A percentile compares a stretch with the other conserved stretches of the same genome.
Conservation (phyloP, 2,888 invertebrate genomes). For the Apamea epomidion region DNA sequence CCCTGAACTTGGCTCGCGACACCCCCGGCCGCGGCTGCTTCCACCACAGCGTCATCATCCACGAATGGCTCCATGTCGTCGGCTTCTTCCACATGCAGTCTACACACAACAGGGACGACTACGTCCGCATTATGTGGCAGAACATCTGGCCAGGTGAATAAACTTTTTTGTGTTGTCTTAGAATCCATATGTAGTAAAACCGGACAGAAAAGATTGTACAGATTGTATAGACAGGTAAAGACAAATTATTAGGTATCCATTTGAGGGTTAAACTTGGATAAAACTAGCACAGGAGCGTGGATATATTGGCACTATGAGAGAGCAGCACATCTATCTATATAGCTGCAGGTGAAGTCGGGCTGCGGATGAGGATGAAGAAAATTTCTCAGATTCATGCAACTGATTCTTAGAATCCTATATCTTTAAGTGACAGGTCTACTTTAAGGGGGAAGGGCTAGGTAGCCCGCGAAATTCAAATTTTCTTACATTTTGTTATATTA, state of each 20-base stretch:
- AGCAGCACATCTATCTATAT: not conserved
- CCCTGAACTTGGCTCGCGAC: conserved; percentile 83
- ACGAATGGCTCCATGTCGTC: conserved; percentile 90
- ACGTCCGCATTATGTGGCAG: conserved; percentile 92
- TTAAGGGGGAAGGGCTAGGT: not conserved
- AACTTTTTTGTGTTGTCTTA: not conserved
- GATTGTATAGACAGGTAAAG: not conserved
- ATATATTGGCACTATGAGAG: not conserved
- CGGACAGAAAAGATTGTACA: not conserved
- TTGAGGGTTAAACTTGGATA: not conserved
- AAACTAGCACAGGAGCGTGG: not conserved
- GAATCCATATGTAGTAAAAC: not conserved
- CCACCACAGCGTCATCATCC: conserved; percentile 90
- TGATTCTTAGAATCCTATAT: not conserved
- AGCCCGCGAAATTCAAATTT: not conserved
- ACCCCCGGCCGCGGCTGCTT: conserved; percentile 87
- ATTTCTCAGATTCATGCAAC: not conserved
- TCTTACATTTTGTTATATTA: not conserved
- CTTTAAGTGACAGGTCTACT: not conserved
- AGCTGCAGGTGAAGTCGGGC: not conserved
- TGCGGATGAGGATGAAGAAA: not conserved
- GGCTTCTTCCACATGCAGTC: conserved; percentile 82
- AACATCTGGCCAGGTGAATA: conserved; percentile 90
- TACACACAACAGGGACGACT: conserved; percentile 74
- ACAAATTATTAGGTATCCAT: not conserved